Base-by-base conservation (phyloP, 2,797 vertebrate genomes). In the Xiphorhynchus erythropygius region DNA sequence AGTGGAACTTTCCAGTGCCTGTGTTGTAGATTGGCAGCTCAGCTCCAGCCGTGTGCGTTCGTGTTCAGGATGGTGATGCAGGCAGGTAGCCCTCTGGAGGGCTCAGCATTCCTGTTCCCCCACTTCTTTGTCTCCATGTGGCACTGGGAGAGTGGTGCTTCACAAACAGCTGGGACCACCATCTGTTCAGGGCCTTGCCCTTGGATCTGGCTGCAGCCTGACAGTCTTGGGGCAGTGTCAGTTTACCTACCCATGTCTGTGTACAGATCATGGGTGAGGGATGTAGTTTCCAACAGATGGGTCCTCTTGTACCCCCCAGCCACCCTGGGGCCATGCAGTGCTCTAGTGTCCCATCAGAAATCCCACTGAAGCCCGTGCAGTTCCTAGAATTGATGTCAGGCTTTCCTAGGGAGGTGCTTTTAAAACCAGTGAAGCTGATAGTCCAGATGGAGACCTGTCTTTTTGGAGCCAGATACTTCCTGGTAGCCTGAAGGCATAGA, bases 1-100 rank as follows among this genome's bases (percentile, higher is more conserved):
- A 94, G 23, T 76, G 93, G 96, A 95, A 91, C 94, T 94, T 97
- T 94, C 94, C 93, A 90, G 55, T 27, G 62, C 37, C 76, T 22
- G 2, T 85, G 15, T 81, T 7, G 0, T 7, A 91, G 30, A 16
- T 4, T 56, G 53, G 55, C 55, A 75, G 88, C 73, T 78, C 57
- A 42, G 55, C 59, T 73, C 46, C 0, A 1, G 35, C 60, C n/a
- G 0, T 3, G 4, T 41, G 64, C 1, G 2, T 49, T 74, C 67
- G 13, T 62, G 11, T 39, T 71, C 35, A 46, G 90, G 44, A 14
- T 37, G 55, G 52, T 52, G 47, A 11, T 10, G 5, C 28, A 55
- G 63, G 41, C 86, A 75, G 49, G 64, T 50, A 49, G 55, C 39
- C 23, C 69, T 75, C 50, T 47, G 49, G 13, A 28, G 60, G 13